Conservation (phyloP, 2,888 invertebrate genomes). For the Eilema griseolum region DNA sequence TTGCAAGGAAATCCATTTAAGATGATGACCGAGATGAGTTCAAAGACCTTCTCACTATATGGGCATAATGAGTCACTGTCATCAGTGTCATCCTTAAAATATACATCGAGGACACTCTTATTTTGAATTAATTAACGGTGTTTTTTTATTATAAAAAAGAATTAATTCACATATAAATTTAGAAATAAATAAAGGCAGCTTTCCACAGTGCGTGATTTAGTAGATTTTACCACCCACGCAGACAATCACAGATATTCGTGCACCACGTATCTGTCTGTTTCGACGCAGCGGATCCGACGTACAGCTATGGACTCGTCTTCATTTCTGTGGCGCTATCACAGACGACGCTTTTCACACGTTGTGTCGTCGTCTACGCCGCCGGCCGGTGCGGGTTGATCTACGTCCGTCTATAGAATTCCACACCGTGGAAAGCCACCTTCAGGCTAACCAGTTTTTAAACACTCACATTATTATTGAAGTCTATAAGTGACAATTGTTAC, state of each 20-base stretch:
- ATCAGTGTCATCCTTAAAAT: constrained; percentile 35
- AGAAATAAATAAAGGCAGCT: background rate
- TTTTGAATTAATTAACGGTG: constrained; percentile 38
- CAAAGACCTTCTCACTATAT: constrained; percentile 58
- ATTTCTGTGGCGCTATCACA: background rate
- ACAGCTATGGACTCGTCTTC: background rate
- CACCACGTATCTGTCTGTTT: background rate
- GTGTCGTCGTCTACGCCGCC: too few relatives aligned
- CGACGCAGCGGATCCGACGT: background rate
- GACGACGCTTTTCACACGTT: background rate
- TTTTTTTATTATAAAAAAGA: background rate
- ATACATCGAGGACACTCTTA: constrained; percentile 22
- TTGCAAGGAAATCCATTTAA: constrained; percentile 56
- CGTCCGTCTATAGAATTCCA: background rate
- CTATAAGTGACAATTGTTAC: background rate
- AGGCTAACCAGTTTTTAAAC: background rate
- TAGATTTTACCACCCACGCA: background rate
- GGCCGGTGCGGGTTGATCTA: too few relatives aligned
- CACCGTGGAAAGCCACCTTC: background rate
- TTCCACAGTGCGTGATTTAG: background rate
- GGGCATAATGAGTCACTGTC: constrained; percentile 40
- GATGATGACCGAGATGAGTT: constrained; percentile 62
- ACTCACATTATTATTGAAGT: background rate
- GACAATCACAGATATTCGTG: background rate
- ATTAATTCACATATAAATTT: background rate